Conservation (phyloP, 2,113 vertebrate genomes). For the Holacanthus passer region DNA sequence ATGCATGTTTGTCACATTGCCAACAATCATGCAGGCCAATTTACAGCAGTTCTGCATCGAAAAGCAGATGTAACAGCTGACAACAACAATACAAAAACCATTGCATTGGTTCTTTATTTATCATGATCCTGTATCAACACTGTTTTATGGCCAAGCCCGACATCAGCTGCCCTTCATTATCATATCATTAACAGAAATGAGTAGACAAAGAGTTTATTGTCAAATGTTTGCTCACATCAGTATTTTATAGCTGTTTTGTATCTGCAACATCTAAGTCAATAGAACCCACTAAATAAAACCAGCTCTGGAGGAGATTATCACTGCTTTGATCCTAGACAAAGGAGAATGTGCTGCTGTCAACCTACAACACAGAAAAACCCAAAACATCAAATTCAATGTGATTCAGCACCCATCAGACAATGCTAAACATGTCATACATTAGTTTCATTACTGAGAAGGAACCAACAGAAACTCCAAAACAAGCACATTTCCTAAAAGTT, state of each 20-base stretch:
- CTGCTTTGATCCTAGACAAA: not conserved
- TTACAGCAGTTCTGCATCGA: not conserved
- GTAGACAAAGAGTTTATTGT: too few species aligned
- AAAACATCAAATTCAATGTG: not conserved
- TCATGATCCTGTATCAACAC: too few species aligned
- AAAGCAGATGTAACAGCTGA: not conserved
- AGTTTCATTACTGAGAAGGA: not conserved
- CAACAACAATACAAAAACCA: not conserved
- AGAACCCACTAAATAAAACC: not conserved
- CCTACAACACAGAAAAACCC: not conserved
- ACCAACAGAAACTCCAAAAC: not conserved
- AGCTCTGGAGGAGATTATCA: not conserved
- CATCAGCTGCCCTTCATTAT: not conserved
- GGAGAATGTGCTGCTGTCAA: not conserved
- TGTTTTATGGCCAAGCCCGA: too few species aligned
- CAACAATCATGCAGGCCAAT: slow-evolving; percentile 10
- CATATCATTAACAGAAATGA: not conserved
- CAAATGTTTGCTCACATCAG: not conserved
- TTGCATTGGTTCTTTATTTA: not conserved
- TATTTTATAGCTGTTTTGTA: not conserved
- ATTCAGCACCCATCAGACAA: not conserved
- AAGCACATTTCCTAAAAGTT: not conserved
- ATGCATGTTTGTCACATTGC: not conserved
- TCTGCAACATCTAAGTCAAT: not conserved
- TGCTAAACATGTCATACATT: not conserved